Evolutionary conservation across 2,113 vertebrate species (phyloP).

Genomic region (Sapajus apella): DNA sequence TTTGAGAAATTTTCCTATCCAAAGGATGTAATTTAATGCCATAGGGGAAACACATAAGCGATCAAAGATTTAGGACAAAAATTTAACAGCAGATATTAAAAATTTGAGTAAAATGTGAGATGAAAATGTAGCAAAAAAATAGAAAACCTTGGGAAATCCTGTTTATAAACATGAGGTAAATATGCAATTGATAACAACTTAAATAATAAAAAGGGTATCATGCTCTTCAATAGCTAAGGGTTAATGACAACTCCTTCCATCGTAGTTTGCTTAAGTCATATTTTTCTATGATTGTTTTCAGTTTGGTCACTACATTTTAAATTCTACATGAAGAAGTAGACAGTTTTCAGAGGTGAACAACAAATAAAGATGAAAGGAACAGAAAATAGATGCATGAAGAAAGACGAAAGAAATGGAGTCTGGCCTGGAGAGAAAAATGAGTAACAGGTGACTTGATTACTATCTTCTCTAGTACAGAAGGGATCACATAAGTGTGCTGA

Average conservation of each 20-base stretch:
- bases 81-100: constrained; percentile 28
- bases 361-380: constrained; percentile 56
- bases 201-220: background rate
- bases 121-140: background rate
- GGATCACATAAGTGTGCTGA: background rate
- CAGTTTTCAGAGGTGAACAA: constrained; percentile 9
- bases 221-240: background rate
- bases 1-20: constrained; percentile 44
- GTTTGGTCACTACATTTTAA: constrained; percentile 40
- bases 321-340: background rate
- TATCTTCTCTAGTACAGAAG: constrained; percentile 9
- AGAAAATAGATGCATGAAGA: constrained; percentile 14
- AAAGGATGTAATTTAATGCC: constrained; percentile 44
- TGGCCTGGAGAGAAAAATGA: constrained; percentile 7
- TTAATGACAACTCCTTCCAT: background rate
- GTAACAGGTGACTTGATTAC: background rate
- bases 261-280: background rate
- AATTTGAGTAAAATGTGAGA: background rate
- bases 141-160: background rate
- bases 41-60: constrained; percentile 10
- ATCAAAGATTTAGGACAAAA: constrained; percentile 15
- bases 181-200: background rate
- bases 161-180: constrained; percentile 22
- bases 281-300: background rate
- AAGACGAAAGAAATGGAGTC: constrained; percentile 58